Conservation (phyloP, 2,113 vertebrate species). For the Vireo altiloquus region DNA sequence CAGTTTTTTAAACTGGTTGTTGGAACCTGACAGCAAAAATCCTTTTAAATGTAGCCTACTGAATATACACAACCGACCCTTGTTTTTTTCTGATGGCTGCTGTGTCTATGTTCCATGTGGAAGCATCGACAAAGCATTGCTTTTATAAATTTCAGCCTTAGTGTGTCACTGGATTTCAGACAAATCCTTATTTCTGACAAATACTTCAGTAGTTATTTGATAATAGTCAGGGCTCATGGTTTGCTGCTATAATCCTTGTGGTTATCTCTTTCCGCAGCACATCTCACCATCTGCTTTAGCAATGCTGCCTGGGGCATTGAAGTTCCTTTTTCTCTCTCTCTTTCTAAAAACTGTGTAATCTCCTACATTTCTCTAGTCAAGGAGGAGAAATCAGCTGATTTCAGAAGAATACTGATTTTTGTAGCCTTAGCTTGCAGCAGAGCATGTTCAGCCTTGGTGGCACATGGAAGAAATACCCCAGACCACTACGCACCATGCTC, state of each 20-base stretch:
- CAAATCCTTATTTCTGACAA: background rate
- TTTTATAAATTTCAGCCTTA: background rate
- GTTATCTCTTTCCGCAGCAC: background rate
- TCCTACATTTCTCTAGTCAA: background rate
- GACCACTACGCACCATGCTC: accelerated
- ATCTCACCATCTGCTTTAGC: slow-evolving; percentile 6
- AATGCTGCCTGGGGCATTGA: background rate
- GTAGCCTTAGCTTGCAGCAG: background rate
- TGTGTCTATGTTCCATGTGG: background rate
- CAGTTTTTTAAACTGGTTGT: background rate
- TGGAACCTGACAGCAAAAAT: background rate
- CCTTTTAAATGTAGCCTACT: background rate
- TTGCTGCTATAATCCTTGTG: background rate
- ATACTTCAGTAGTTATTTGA: background rate
- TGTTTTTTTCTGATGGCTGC: background rate
- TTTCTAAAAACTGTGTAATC: background rate
- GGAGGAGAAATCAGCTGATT: background rate
- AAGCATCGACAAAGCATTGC: background rate
- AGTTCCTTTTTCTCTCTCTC: background rate
- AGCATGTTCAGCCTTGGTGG: background rate
- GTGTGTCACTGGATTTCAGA: background rate
- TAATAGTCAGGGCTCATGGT: background rate
- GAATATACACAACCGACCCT: background rate
- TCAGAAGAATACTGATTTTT: background rate
- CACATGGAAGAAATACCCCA: accelerated